phyloP scores from a whole-genome alignment of 2,888 invertebrate genomes.

The Cyrtodaria siliqua region DNA sequence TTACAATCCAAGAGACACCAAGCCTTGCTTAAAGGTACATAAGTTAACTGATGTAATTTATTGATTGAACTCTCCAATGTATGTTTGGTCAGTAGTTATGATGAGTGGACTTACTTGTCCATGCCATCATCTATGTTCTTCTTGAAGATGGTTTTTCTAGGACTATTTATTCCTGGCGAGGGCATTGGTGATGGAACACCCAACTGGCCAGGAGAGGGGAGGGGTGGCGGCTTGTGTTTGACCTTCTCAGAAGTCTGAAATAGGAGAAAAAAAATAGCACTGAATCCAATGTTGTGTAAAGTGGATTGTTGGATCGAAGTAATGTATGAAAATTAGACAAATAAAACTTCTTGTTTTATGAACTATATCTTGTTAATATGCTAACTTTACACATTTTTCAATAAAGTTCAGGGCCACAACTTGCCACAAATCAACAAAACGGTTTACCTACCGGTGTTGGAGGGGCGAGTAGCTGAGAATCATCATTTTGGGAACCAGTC shows the following conservation, averaged over 20 bases:
- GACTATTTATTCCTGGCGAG: conserved; percentile 79
- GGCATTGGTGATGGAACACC: conserved; percentile 58
- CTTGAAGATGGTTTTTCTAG: conserved; percentile 86
- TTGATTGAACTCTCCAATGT: too few species aligned
- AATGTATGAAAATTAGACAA: too few species aligned
- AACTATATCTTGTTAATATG: too few species aligned
- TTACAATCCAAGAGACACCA: too few species aligned
- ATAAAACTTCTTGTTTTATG: too few species aligned
- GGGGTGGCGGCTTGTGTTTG: conserved; percentile 83
- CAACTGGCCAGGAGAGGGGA: conserved; percentile 66
- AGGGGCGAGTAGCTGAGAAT: conserved; percentile 32
- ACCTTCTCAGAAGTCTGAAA: conserved; percentile 68
- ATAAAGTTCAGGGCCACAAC: too few species aligned
- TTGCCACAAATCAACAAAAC: too few species aligned
- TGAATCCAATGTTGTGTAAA: neutral
- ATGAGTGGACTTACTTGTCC: conserved; percentile 94
- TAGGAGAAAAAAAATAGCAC: neutral
- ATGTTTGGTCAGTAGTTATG: too few species aligned
- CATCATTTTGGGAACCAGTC: conserved; percentile 26
- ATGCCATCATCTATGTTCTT: conserved; percentile 96
- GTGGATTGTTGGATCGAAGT: too few species aligned
- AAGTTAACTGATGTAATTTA: too few species aligned
- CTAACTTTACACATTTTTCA: too few species aligned
- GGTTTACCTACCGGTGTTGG: conserved; percentile 36
- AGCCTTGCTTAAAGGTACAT: too few species aligned